These are phyloP conservation scores for Euwallacea fornicatus DNA, from an alignment of 1,140 invertebrate species.

Conservation along the genomic window DNA sequence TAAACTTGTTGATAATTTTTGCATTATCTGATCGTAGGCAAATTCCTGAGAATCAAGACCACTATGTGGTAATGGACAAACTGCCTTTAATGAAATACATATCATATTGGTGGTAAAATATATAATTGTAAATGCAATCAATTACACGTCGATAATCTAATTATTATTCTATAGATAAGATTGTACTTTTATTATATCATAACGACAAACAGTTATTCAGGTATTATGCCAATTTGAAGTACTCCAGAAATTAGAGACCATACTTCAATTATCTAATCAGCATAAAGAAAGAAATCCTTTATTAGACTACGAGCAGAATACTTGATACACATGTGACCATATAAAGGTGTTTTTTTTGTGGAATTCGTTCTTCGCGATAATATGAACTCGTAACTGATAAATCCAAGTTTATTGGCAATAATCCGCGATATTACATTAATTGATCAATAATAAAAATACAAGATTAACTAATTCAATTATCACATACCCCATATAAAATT, in stretches of 20 bases:
- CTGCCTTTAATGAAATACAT: no score
- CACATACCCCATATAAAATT: no score
- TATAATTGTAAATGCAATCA: conserved; percentile 12
- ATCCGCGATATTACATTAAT: not conserved
- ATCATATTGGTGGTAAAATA: not conserved
- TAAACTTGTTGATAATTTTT: no score
- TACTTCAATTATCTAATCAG: no score
- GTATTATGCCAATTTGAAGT: conserved; percentile 2
- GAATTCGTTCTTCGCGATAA: not conserved
- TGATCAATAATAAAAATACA: not conserved
- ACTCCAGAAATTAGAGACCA: not conserved
- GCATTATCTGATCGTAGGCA: no score
- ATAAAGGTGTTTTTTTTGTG: no score
- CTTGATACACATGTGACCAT: no score
- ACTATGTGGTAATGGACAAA: no score
- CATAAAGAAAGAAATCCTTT: no score
- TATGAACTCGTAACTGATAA: not conserved
- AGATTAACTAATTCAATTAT: not conserved
- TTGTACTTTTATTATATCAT: conserved; percentile 8
- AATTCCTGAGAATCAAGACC: no score
- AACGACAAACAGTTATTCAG: conserved; percentile 7
- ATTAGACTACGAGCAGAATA: no score
- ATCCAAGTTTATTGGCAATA: not conserved
- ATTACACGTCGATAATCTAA: conserved; percentile 8
- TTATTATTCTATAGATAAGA: conserved; percentile 9